phyloP scores from a whole-genome alignment of 2,113 vertebrate species.

The Acrocephalus arundinaceus region DNA sequence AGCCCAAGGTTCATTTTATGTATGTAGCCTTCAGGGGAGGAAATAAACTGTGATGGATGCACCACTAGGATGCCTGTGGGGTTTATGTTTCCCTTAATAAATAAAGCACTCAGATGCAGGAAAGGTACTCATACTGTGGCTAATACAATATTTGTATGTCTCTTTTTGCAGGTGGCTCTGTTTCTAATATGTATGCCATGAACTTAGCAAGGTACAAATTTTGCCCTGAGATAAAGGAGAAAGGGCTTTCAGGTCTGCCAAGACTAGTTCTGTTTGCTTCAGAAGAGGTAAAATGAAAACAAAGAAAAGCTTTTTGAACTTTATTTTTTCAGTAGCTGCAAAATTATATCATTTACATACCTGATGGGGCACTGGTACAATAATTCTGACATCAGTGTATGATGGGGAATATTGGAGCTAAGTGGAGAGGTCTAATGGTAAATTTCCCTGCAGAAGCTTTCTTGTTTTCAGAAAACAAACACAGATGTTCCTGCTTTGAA shows the following conservation, averaged over 20 bases:
- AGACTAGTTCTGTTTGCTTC: constrained; percentile 84
- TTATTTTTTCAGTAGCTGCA: background rate
- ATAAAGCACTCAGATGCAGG: background rate
- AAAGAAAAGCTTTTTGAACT: background rate
- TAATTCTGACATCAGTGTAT: background rate
- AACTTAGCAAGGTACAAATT: constrained; percentile 83
- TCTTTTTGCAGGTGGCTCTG: constrained; percentile 80
- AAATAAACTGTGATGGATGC: background rate
- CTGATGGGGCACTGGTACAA: background rate
- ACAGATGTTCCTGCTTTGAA: background rate
- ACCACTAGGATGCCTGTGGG: background rate
- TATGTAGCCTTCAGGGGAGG: background rate
- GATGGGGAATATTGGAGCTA: background rate
- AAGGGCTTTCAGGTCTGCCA: constrained; percentile 78
- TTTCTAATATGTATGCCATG: constrained; percentile 88
- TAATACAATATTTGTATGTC: background rate
- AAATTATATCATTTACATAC: background rate
- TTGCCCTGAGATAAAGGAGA: constrained; percentile 84
- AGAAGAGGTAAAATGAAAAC: constrained; percentile 75
- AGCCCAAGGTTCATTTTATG: background rate
- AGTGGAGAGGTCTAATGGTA: background rate
- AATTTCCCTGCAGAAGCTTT: background rate
- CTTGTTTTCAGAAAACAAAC: background rate
- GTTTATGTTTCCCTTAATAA: background rate
- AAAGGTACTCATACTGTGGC: background rate